A percentile compares a stretch with the other conserved stretches of the same genome.
Evolutionary conservation across 2,888 invertebrate species (phyloP).

Genomic region (Macrosoma leucophasiata): DNA sequence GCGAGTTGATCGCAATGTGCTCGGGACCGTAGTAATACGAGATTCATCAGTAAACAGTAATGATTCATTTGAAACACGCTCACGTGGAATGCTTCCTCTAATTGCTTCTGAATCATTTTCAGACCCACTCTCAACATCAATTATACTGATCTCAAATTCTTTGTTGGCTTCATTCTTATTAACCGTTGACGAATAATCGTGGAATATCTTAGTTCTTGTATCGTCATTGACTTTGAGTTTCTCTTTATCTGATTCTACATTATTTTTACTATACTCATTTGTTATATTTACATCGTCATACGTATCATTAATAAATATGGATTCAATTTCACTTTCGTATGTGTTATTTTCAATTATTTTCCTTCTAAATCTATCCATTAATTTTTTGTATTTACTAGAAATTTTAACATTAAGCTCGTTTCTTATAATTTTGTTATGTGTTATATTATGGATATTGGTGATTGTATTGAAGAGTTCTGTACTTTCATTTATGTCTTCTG

Average conservation of each 20-base stretch:
- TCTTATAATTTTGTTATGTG: too few relatives aligned
- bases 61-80: slow-evolving; percentile 33
- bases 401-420: too few relatives aligned
- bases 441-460: too few relatives aligned
- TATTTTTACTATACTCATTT: background rate
- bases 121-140: too few relatives aligned
- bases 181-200: slow-evolving; percentile 60
- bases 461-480: too few relatives aligned
- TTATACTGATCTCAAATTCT: slow-evolving; percentile 7
- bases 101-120: slow-evolving; percentile 17
- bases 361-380: slow-evolving; percentile 52
- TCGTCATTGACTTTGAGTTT: slow-evolving; percentile 55
- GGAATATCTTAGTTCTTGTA: slow-evolving; percentile 52
- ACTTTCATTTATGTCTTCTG: too few relatives aligned
- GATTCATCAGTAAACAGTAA: slow-evolving; percentile 30
- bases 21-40: slow-evolving; percentile 34
- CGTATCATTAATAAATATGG: background rate
- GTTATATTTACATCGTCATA: background rate
- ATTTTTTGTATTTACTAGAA: slow-evolving; percentile 42
- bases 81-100: slow-evolving; percentile 11
- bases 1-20: slow-evolving; percentile 32
- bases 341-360: slow-evolving; percentile 38
- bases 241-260: slow-evolving; percentile 24
- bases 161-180: slow-evolving; percentile 35
- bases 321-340: background rate